phyloP scores from a whole-genome alignment of 2,888 invertebrate genomes.

The Arctia plantaginis region DNA sequence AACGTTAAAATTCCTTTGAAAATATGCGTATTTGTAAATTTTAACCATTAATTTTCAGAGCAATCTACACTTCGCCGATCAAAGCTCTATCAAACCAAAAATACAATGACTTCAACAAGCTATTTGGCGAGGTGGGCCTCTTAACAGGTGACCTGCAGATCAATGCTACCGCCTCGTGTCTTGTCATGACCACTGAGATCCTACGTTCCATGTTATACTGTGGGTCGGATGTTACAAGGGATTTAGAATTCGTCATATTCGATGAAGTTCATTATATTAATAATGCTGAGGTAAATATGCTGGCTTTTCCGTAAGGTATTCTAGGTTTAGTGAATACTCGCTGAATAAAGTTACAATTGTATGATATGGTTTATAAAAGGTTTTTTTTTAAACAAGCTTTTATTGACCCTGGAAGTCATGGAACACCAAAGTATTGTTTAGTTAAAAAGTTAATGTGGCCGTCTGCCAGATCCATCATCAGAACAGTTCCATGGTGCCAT shows the following conservation, averaged over 20 bases:
- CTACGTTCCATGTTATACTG: constrained; percentile 98
- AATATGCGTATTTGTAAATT: background rate
- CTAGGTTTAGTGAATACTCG: background rate
- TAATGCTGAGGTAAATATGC: constrained; percentile 91
- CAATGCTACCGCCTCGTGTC: constrained; percentile 96
- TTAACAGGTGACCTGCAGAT: constrained; percentile 98
- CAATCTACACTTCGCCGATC: constrained; percentile 99
- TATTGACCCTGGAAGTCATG: too few relatives aligned
- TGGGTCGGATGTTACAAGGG: constrained; percentile 96
- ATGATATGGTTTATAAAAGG: too few relatives aligned
- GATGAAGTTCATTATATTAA: constrained; percentile 99
- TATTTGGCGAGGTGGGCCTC: constrained; percentile 96
- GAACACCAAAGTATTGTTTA: too few relatives aligned
- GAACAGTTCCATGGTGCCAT: too few relatives aligned
- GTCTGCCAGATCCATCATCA: too few relatives aligned
- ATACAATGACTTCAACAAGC: constrained; percentile 97
- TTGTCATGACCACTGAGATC: constrained; percentile 99
- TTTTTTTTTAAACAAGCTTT: too few relatives aligned
- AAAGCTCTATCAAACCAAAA: constrained; percentile 99
- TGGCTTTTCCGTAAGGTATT: background rate
- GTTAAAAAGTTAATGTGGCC: too few relatives aligned
- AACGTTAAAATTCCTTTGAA: background rate
- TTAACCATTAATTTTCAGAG: constrained; percentile 73
- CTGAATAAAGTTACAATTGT: too few relatives aligned
- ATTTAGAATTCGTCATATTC: constrained; percentile 99